Evolutionary conservation across 2,888 invertebrate species (phyloP).

Genomic region (Limnephilus marmoratus): DNA sequence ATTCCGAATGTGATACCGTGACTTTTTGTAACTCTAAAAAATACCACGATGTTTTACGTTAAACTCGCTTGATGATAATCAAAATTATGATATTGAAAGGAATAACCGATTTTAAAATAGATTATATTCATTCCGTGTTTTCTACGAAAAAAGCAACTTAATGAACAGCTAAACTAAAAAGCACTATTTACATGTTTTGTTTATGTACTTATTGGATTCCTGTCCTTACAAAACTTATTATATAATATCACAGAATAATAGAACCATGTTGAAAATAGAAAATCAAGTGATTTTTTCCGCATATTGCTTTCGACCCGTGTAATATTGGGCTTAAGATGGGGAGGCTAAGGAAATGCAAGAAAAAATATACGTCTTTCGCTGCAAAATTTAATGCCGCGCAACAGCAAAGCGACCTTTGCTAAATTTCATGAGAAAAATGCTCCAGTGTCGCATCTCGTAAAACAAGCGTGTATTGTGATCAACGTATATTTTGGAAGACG

Average conservation of each 20-base stretch:
- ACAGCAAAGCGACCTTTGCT: background rate
- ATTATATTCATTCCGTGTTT: too few species aligned
- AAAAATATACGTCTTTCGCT: constrained; percentile 49
- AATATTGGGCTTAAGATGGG: constrained; percentile 21
- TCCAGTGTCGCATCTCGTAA: background rate
- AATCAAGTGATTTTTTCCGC: background rate
- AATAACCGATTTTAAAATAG: too few species aligned
- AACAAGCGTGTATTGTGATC: background rate
- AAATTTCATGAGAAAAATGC: background rate
- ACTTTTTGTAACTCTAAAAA: too few species aligned
- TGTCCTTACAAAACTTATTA: background rate
- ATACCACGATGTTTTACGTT: too few species aligned
- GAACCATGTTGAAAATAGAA: background rate
- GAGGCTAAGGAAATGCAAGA: constrained; percentile 54
- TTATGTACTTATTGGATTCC: too few species aligned
- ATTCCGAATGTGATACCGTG: too few species aligned
- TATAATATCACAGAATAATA: background rate
- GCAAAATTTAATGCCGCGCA: background rate
- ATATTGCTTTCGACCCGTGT: background rate
- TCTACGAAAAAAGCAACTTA: too few species aligned
- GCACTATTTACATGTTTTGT: too few species aligned
- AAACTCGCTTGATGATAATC: too few species aligned
- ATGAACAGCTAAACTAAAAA: too few species aligned
- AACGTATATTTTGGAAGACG: background rate
- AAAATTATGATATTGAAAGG: too few species aligned